These are phyloP conservation scores for Ellobium chinense DNA, from an alignment of 2,888 invertebrate genomes.

Conservation along the genomic window DNA sequence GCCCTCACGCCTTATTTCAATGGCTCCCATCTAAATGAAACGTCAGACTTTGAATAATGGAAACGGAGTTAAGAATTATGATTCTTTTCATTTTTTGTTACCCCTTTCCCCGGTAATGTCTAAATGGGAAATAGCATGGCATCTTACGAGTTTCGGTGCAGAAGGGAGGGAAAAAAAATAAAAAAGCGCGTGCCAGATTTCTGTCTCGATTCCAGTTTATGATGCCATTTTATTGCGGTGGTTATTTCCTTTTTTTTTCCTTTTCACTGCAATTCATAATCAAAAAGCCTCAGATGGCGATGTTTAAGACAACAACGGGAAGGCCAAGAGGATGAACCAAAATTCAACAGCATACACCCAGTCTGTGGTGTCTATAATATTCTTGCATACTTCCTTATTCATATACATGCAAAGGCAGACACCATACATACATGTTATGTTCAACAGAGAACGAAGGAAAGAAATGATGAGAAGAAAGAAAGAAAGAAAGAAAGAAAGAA, in stretches of 20 bases:
- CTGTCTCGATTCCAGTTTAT: not conserved
- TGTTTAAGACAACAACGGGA: no score
- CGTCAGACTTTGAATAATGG: slow-evolving; percentile 33
- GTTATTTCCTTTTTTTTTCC: no score
- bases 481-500: not conserved
- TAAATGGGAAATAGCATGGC: not conserved
- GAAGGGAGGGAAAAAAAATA: not conserved
- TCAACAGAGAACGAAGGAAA: no score
- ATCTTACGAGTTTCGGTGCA: not conserved
- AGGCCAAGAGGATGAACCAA: no score
- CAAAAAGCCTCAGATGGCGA: no score
- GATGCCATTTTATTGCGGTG: slow-evolving; percentile 4
- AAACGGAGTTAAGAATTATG: slow-evolving; percentile 28
- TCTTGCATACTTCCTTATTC: no score
- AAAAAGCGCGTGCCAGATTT: not conserved
- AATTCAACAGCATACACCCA: no score
- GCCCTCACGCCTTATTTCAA: slow-evolving; percentile 30
- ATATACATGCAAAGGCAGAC: no score
- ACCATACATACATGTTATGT: no score
- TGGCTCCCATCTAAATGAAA: slow-evolving; percentile 26
- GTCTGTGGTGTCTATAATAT: no score
- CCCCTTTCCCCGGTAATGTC: not conserved
- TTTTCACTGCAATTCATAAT: no score
- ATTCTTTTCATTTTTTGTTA: not conserved
- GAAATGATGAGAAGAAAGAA: not conserved